Conservation (phyloP, 2,888 invertebrate genomes). For the Shargacucullia verbasci region DNA sequence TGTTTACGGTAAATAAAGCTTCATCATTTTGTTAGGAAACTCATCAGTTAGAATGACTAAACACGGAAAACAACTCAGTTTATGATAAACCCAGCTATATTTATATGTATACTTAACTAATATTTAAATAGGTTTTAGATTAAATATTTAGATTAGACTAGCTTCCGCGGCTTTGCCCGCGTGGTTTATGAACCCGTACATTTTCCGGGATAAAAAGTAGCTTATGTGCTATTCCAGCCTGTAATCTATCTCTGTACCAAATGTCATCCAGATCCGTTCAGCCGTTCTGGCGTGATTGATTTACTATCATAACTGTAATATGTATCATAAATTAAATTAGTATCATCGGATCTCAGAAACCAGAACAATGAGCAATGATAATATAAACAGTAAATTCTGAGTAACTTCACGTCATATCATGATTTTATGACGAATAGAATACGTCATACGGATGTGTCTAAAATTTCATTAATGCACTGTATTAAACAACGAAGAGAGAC, state of each 20-base stretch:
- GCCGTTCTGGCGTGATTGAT: no score
- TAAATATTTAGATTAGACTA: no score
- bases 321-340: background rate
- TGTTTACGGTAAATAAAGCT: conserved; percentile 9
- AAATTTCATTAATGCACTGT: background rate
- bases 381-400: conserved; percentile 4
- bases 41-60: conserved; percentile 13
- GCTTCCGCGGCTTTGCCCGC: no score
- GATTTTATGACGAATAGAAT: conserved; percentile 16
- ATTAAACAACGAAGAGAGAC: no score
- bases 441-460: conserved; percentile 15
- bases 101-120: background rate
- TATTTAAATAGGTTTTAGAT: conserved; percentile 5
- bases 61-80: conserved; percentile 37
- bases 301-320: background rate
- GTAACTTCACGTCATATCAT: conserved; percentile 10
- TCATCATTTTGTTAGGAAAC: conserved; percentile 2
- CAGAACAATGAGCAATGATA: conserved; percentile 6
- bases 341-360: conserved; percentile 11
- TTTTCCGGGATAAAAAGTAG: no score
- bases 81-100: conserved; percentile 9
- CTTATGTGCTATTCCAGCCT: no score
- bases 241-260: no score
- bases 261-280: no score
- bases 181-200: no score